Conservation (phyloP, 2,113 vertebrate genomes). For the Cyrtonyx montezumae region DNA sequence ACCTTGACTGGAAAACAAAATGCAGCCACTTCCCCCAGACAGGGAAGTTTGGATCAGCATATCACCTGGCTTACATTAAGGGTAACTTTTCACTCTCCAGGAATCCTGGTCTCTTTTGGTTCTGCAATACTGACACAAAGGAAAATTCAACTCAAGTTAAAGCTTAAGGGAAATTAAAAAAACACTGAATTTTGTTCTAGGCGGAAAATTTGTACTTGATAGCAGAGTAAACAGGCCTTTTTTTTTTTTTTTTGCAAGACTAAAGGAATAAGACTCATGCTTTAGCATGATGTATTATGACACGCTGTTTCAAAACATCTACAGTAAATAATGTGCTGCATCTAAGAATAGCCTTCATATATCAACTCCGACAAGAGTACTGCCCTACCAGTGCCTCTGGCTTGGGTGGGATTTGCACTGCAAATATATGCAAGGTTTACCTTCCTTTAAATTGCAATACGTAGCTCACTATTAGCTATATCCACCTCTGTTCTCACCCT, state of each 20-base stretch:
- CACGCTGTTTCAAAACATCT: constrained; percentile 22
- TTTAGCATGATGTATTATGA: constrained; percentile 23
- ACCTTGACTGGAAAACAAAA: neutral
- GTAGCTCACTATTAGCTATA: neutral
- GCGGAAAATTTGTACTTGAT: neutral
- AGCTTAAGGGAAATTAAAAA: neutral
- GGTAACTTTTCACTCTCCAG: neutral
- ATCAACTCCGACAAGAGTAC: constrained; percentile 32
- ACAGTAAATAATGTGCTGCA: constrained; percentile 40
- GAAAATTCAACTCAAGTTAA: neutral
- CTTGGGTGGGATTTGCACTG: neutral
- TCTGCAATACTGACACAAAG: neutral
- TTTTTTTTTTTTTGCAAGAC: constrained; percentile 20
- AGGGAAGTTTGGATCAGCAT: neutral
- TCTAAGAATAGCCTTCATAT: constrained; percentile 20
- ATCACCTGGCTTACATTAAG: neutral
- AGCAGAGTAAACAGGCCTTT: neutral
- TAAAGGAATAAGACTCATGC: neutral
- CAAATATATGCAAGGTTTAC: neutral
- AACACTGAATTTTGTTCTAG: neutral
- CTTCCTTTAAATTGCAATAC: neutral
- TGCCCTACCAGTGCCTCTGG: neutral
- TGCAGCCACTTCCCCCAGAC: neutral
- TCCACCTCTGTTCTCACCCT: neutral
- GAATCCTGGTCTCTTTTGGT: neutral